Evolutionary conservation across 2,113 vertebrate genomes (phyloP), one percentile per base, ranked within the genome.

Genomic region (Burhinus bistriatus): DNA sequence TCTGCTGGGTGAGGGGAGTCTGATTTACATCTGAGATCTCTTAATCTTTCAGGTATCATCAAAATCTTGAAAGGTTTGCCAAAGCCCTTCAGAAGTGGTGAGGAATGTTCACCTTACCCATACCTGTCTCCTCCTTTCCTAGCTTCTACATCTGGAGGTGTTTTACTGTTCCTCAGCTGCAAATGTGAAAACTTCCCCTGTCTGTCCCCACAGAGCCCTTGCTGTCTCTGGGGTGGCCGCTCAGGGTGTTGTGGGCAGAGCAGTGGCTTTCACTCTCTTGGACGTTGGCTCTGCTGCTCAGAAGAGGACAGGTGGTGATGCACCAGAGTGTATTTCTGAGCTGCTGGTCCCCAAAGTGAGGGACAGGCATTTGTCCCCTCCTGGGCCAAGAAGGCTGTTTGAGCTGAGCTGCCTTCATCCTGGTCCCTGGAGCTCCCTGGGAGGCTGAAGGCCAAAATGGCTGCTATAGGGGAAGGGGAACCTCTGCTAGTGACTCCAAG

Each of bases 31-130:
- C 52, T 6, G 36, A 44, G 27, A 27, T 84, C 54, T 89, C 26
- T 72, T 89, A 51, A 69, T 9, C 34, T 73, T 44, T 57, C 59
- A 49, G 91, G 45, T 25, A 9, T 36, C 57, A 38, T 57, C 22
- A 69, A 32, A 90, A 75, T 58, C 25, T 65, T 84, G 51, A 71
- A 47, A 71, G 25, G 15, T 90, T 57, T 93, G 57, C 47, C 29
- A 40, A 40, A 79, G 38, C 32, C 57, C 52, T 75, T 83, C n/a
- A 51, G 61, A 36, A 78, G 65, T 0, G 1, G 8, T 81, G 83
- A 69, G 54, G 36, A 40, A 36, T 18, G 16, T 61, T 80, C 40
- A 34, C 27, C 1, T 0, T 64, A 57, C 51, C 2, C 0, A 14
- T 49, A 51, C 29, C 34, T 1, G 0, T 62, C 38, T 71, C 27